Evolutionary conservation across 1,140 invertebrate species (phyloP), one percentile per base, ranked within the genome.

Genomic region (Bombus turneri): DNA sequence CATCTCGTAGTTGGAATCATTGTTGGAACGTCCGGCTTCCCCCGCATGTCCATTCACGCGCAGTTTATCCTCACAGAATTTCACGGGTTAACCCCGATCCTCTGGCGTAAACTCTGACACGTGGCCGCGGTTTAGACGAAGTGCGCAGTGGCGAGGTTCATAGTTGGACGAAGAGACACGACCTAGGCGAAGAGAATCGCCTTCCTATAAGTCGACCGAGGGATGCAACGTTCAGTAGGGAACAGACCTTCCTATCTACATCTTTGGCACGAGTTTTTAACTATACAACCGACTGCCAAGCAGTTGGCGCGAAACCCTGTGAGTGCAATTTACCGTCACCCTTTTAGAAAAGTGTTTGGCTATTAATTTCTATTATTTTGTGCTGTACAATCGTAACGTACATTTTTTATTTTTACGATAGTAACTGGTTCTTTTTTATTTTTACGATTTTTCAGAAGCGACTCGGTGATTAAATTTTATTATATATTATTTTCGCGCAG

Each of bases 211-310:
- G 53, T 28, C 81, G 77, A 59, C 41, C 0, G n/a, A 81, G 90
- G 87, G 86, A 92, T 93, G 92, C 79, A 77, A 66, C 91, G 86
- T 83, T 68, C 91, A 89, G 86, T 81, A 62, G 83, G 74, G 25
- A 88, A 91, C 15, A 89, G 77, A 13, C 74, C 86, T 47, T 91
- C 89, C 68, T 92, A 93, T 87, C 78, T 90, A 39, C 88, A 86
- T n/a, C 91, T 93, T 84, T 94, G 93, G 93, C 92, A 90, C 66
- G 92, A 94, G 83, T 94, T 94, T 74, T 78, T 88, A 25, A 86
- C 77, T 31, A 88, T 87, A 41, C 86, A 90, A 64, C 78, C 88
- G 25, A 75, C 83, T n/a, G 79, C 81, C 68, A 91, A 87, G 59
- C 88, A 73, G 9, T 59, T 86, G 41, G 68, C 86, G 25, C 43